A percentile compares a stretch with the other conserved stretches of the same genome.
Conservation (phyloP, 2,888 invertebrate genomes). For the Bursaphelenchus okinawaensis region DNA sequence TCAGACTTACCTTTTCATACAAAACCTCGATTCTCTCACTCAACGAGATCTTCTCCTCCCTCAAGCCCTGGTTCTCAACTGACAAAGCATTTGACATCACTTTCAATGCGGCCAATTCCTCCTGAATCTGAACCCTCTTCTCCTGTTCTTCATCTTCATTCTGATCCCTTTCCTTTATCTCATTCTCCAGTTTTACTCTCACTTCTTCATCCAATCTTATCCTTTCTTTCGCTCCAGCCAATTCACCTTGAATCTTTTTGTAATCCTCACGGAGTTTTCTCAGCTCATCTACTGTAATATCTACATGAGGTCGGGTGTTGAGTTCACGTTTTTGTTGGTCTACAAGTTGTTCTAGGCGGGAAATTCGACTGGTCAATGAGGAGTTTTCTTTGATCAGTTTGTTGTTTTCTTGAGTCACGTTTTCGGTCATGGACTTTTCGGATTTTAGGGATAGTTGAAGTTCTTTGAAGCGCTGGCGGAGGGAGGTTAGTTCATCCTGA, state of each 20-base stretch:
- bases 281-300: neutral
- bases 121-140: slow-evolving; percentile 36
- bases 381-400: slow-evolving; percentile 27
- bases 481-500: slow-evolving; percentile 25
- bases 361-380: slow-evolving; percentile 19
- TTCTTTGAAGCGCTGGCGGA: slow-evolving; percentile 24
- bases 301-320: neutral
- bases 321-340: slow-evolving; percentile 29
- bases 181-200: slow-evolving; percentile 13
- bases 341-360: slow-evolving; percentile 16
- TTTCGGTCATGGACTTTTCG: slow-evolving; percentile 16
- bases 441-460: slow-evolving; percentile 19
- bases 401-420: slow-evolving; percentile 17
- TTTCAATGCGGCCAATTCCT: slow-evolving; percentile 50
- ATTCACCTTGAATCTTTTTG: slow-evolving; percentile 17
- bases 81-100: slow-evolving; percentile 41
- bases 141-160: slow-evolving; percentile 33
- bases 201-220: slow-evolving; percentile 27
- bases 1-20: neutral
- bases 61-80: slow-evolving; percentile 43
- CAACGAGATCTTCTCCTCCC: slow-evolving; percentile 38
- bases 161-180: slow-evolving; percentile 32
- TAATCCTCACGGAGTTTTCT: slow-evolving; percentile 13
- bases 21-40: neutral
- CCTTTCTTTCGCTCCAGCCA: slow-evolving; percentile 23